Percentiles rank a stretch among this genome's conserved stretches.
These are phyloP conservation scores for Lepidocolaptes lacrymiger DNA, from an alignment of 2,797 vertebrate species.

Conservation along the genomic window DNA sequence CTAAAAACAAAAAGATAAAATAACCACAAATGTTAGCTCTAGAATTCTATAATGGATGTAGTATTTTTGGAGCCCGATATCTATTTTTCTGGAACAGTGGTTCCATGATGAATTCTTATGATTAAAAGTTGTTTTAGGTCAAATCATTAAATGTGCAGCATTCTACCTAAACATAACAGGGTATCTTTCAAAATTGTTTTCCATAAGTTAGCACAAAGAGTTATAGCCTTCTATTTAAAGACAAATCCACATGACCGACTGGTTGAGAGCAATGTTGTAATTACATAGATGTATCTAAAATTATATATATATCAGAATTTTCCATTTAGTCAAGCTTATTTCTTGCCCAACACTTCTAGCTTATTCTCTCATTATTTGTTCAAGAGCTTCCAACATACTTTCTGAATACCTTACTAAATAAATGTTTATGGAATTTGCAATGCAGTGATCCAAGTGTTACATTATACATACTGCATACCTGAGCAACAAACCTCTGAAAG, in stretches of 20 bases:
- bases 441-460: neutral
- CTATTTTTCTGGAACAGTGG: neutral
- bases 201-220: neutral
- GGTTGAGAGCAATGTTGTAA: neutral
- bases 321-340: neutral
- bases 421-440: neutral
- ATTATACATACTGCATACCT: neutral
- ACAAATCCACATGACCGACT: neutral
- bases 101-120: neutral
- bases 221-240: neutral
- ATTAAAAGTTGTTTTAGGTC: neutral
- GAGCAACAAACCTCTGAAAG: neutral
- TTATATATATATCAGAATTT: neutral
- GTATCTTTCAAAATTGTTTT: neutral
- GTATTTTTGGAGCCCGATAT: neutral
- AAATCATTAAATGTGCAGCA: neutral
- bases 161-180: neutral
- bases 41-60: neutral
- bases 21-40: neutral
- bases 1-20: neutral
- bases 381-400: neutral
- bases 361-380: neutral
- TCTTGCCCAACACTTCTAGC: neutral
- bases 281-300: neutral
- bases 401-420: neutral